phyloP scores from a whole-genome alignment of 2,113 vertebrate genomes.

The Oceanodroma tethys region DNA sequence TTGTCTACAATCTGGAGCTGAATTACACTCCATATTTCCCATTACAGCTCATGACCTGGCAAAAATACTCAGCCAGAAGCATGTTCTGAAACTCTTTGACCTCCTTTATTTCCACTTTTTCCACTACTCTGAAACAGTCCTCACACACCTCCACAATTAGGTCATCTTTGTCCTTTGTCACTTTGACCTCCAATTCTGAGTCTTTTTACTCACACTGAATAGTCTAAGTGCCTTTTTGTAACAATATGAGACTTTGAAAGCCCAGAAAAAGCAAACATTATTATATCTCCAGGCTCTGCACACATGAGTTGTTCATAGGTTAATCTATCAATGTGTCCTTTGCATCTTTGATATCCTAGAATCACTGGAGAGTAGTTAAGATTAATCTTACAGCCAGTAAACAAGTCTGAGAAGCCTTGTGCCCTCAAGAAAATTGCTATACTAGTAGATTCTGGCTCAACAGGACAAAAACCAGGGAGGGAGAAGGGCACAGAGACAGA shows the following conservation, averaged over 20 bases:
- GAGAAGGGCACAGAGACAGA: not conserved
- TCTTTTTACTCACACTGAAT: not conserved
- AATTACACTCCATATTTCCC: conserved; percentile 17
- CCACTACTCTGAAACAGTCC: not conserved
- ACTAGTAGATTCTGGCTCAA: not conserved
- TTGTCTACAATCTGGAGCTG: conserved; percentile 3
- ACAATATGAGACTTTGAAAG: not conserved
- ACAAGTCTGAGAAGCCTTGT: not conserved
- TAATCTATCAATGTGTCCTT: not conserved
- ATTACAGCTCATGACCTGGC: conserved; percentile 1
- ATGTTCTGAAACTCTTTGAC: conserved; percentile 21
- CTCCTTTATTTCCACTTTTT: conserved; percentile 10
- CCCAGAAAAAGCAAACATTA: not conserved
- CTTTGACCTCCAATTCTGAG: not conserved
- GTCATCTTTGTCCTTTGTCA: conserved; percentile 4
- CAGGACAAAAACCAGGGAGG: not conserved
- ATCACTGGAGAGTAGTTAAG: not conserved
- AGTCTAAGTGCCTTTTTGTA: not conserved
- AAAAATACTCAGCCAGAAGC: conserved; percentile 16
- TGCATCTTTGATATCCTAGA: not conserved
- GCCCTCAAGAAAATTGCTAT: not conserved
- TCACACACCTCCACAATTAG: conserved; percentile 22
- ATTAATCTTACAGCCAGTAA: not conserved
- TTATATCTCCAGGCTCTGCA: not conserved
- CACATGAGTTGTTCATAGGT: not conserved